These are phyloP conservation scores for Gandaritis pyraliata DNA, from an alignment of 2,888 invertebrate genomes.

Conservation along the genomic window DNA sequence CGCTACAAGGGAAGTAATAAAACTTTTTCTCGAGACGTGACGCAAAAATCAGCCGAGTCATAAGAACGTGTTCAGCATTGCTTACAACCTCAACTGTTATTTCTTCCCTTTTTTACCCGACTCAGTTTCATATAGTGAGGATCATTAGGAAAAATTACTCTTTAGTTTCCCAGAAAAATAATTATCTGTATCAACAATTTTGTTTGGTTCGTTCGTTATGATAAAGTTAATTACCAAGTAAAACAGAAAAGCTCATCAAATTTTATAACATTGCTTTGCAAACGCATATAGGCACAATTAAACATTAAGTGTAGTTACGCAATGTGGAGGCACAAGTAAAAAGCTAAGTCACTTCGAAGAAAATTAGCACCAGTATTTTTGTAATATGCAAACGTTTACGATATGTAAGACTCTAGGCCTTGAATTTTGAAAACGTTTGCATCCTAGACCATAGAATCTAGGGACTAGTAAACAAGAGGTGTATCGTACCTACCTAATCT, in stretches of 20 bases:
- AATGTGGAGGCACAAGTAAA: neutral
- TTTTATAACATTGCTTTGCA: conserved; percentile 19
- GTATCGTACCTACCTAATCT: too few species aligned
- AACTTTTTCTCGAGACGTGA: conserved; percentile 75
- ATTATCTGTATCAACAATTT: conserved; percentile 1
- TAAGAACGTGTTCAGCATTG: conserved; percentile 73
- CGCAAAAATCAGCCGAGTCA: conserved; percentile 71
- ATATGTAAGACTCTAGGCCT: too few species aligned
- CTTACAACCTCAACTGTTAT: conserved; percentile 61
- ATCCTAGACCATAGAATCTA: too few species aligned
- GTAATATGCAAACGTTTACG: too few species aligned
- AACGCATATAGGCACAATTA: conserved; percentile 29
- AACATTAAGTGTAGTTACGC: conserved; percentile 24
- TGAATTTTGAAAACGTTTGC: too few species aligned
- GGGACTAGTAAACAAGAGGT: too few species aligned
- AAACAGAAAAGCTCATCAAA: conserved; percentile 7
- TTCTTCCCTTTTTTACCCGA: conserved; percentile 50
- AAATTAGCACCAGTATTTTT: too few species aligned
- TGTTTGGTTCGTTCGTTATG: conserved; percentile 1
- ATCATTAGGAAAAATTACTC: neutral
- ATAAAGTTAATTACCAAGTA: neutral
- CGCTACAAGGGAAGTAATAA: conserved; percentile 75
- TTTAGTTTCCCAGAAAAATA: neutral
- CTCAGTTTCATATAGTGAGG: conserved; percentile 30
- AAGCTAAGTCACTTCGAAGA: neutral